Evolutionary conservation across 2,888 invertebrate species (phyloP).

Genomic region (Drosophila tripunctata): DNA sequence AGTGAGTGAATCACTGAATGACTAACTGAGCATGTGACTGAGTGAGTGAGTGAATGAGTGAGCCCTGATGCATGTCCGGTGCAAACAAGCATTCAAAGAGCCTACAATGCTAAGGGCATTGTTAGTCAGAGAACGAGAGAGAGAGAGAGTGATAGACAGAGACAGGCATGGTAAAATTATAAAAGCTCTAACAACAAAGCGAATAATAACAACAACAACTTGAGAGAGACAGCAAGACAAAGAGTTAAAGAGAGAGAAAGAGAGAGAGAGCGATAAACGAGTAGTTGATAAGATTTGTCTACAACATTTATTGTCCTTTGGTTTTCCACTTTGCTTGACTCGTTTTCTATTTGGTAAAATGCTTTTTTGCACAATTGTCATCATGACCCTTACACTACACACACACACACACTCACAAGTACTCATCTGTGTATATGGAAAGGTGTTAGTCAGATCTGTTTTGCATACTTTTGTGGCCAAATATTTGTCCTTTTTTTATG

Average conservation of each 20-base stretch:
- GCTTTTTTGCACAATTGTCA: constrained; percentile 68
- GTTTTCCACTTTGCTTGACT: constrained; percentile 69
- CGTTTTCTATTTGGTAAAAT: constrained; percentile 52
- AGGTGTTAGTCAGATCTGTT: constrained; percentile 73
- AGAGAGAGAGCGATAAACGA: constrained; percentile 21
- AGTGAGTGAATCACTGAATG: constrained; percentile 50
- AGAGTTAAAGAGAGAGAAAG: constrained; percentile 8
- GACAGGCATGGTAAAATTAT: constrained; percentile 43
- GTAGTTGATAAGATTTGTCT: constrained; percentile 78
- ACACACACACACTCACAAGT: constrained; percentile 20
- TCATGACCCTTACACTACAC: constrained; percentile 68
- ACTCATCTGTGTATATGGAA: constrained; percentile 20
- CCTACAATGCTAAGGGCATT: constrained; percentile 58
- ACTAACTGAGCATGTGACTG: constrained; percentile 16
- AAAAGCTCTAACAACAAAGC: constrained; percentile 39
- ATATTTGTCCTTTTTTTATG: constrained; percentile 66
- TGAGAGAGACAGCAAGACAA: not conserved
- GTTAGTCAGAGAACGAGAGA: constrained; percentile 32
- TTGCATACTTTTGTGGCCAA: constrained; percentile 77
- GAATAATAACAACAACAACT: constrained; percentile 44
- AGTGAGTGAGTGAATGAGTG: constrained; percentile 29
- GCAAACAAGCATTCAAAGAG: constrained; percentile 60
- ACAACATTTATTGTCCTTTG: constrained; percentile 75
- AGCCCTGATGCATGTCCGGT: constrained; percentile 75
- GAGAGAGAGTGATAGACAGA: constrained; percentile 2